Evolutionary conservation across 2,113 vertebrate species (phyloP), one percentile per base, ranked within the genome.

Genomic region (Excalfactoria chinensis): DNA sequence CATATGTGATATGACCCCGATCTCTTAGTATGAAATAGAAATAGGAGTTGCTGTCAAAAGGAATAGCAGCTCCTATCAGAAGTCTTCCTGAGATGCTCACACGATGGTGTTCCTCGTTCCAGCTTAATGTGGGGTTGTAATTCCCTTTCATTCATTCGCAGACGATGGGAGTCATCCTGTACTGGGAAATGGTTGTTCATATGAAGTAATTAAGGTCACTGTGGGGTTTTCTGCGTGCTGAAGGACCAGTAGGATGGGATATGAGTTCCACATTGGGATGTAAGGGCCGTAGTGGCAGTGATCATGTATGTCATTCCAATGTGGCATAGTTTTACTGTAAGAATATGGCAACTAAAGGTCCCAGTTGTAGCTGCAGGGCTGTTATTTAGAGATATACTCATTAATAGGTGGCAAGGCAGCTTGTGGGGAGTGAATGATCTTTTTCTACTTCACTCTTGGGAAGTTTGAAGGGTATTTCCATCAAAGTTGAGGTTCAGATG

Each of bases 261-360:
- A 46, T 28, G 7, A 46, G 9, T 49, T 21, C 5, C 8, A n/a
- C 2, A 13, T 30, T n/a, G 43, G 49, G 37, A 4, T 59, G 53
- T 25, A 14, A 32, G 1, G 25, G 13, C 51, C 7, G 4, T 3
- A 3, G 60, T 8, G 5, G n/a, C 0, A 10, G 13, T 6, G 15
- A 43, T 25, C 9, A 13, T 22, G 32, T 17, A 3, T 12, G 28
- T 1, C 23, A 51, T 74, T 64, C 35, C 11, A 7, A 12, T 18
- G 66, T 5, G 5, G 19, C 55, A 58, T 64, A 64, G 21, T 49
- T 49, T 25, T 25, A 49, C 48, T 49, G 48, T 25, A 25, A 49
- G 23, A 25, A 25, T 25, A 49, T 14, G 48, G 21, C 22, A 49
- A 12, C 21, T 49, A 13, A 25, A 41, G 43, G 20, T 6, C 7